These are phyloP conservation scores for Rhopalosiphum maidis DNA, from an alignment of 1,140 invertebrate species.

Conservation along the genomic window DNA sequence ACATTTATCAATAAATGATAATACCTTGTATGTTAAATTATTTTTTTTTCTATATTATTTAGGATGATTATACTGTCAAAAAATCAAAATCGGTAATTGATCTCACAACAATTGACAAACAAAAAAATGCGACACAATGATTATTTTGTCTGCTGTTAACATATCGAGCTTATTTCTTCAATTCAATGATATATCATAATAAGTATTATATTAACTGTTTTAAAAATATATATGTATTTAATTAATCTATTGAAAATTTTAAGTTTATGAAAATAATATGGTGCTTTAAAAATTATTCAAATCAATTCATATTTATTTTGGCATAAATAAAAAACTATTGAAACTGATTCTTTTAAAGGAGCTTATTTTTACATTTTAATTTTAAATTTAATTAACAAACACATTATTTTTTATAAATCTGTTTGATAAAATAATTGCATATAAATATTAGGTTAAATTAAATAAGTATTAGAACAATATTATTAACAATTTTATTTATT, in stretches of 20 bases:
- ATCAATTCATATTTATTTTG: neutral
- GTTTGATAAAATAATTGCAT: neutral
- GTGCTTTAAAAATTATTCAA: neutral
- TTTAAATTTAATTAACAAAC: neutral
- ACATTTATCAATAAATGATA: neutral
- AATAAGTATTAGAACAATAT: neutral
- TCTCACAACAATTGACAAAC: neutral
- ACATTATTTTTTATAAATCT: neutral
- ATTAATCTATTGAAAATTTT: neutral
- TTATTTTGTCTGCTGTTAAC: neutral
- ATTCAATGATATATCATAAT: neutral
- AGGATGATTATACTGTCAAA: neutral
- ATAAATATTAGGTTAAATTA: neutral
- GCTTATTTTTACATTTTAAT: neutral
- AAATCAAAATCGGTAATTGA: constrained; percentile 43
- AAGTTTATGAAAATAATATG: neutral
- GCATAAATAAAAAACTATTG: neutral
- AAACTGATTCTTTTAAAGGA: neutral
- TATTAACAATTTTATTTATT: neutral
- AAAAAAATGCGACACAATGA: neutral
- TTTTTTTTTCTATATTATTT: neutral
- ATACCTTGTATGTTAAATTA: neutral
- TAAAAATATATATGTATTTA: neutral
- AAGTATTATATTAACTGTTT: neutral
- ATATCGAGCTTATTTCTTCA: neutral